phyloP scores from a whole-genome alignment of 2,797 vertebrate species.

The Siniperca undulata region DNA sequence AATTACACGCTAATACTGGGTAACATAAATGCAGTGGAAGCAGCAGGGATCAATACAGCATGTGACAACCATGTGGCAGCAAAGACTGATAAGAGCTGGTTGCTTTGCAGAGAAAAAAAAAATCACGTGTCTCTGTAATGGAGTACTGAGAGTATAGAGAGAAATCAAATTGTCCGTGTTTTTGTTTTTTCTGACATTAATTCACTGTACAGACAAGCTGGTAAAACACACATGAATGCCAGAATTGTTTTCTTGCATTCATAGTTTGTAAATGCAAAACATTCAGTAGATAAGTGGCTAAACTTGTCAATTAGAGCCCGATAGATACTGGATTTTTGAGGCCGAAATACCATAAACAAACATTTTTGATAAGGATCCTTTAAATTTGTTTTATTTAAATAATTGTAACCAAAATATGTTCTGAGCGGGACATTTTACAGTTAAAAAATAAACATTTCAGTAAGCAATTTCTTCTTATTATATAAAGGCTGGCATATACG shows the following conservation, averaged over 20 bases:
- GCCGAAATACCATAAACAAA: background rate
- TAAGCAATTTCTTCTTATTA: background rate
- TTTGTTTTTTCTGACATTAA: background rate
- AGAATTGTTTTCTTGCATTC: background rate
- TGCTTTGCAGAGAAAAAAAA: background rate
- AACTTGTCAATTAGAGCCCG: too few species aligned
- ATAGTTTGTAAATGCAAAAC: background rate
- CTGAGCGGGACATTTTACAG: too few species aligned
- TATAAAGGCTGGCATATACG: background rate
- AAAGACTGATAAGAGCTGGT: conserved; percentile 50
- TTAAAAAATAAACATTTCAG: background rate
- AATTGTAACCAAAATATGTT: too few species aligned
- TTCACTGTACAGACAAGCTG: background rate
- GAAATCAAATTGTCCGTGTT: background rate
- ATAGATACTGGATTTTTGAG: too few species aligned
- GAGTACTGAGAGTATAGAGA: background rate
- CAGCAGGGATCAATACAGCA: conserved; percentile 22
- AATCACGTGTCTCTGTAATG: background rate
- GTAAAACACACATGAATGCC: too few species aligned
- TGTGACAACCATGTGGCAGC: conserved; percentile 44
- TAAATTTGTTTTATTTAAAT: too few species aligned
- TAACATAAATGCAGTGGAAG: background rate
- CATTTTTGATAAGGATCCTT: too few species aligned
- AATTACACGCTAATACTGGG: background rate
- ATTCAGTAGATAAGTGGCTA: background rate